Conservation (phyloP, 2,888 invertebrate species). For the Hyalella azteca region DNA sequence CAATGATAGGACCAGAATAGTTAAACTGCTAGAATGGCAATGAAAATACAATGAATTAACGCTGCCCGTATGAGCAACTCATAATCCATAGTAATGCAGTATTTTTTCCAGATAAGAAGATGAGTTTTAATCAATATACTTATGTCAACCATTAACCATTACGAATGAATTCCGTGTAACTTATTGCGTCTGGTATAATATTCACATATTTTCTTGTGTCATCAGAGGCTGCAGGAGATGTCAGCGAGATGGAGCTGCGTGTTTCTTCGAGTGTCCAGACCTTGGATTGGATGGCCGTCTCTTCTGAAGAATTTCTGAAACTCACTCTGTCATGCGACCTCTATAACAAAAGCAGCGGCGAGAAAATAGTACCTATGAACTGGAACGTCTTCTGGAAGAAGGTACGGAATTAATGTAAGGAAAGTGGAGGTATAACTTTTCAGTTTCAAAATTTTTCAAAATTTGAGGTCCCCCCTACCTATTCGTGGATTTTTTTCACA, state of each 20-base stretch:
- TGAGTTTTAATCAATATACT: no score
- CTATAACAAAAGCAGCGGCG: not conserved
- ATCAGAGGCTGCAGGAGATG: no score
- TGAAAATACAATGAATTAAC: no score
- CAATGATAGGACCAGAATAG: no score
- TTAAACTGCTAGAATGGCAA: no score
- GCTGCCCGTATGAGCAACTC: no score
- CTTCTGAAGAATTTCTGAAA: not conserved
- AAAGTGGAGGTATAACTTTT: not conserved
- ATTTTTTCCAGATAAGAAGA: no score
- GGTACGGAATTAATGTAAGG: not conserved
- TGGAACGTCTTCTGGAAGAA: not conserved
- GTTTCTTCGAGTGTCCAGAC: not conserved
- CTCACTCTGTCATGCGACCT: not conserved
- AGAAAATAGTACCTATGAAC: not conserved
- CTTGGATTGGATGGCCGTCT: not conserved
- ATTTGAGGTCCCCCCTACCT: not conserved
- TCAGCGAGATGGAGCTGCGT: not conserved
- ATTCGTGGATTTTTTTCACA: not conserved
- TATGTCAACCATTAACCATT: no score
- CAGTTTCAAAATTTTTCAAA: not conserved
- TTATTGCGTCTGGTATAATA: no score
- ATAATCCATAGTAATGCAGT: no score
- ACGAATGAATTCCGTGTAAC: no score
- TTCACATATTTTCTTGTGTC: no score